Evolutionary conservation across 2,797 vertebrate species (phyloP).

Genomic region (Hafferia zeledoni): DNA sequence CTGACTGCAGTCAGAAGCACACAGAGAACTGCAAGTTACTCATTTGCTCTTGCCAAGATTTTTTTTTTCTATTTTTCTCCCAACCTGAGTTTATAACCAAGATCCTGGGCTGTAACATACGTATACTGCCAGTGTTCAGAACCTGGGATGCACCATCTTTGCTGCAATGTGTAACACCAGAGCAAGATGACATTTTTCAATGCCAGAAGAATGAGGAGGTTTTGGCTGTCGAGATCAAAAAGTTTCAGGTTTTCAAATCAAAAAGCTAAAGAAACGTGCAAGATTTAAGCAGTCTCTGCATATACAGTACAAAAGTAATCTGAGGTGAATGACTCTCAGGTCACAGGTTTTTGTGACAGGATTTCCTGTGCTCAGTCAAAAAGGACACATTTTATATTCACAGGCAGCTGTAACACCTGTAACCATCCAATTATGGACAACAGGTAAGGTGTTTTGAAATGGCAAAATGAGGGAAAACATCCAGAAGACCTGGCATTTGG

Average conservation of each 20-base stretch:
- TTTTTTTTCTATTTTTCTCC: background rate
- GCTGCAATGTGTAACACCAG: background rate
- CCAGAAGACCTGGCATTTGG: background rate
- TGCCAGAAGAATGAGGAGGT: background rate
- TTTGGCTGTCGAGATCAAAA: background rate
- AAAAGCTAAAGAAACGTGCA: background rate
- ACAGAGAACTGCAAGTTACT: background rate
- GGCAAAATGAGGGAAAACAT: background rate
- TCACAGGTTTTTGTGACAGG: background rate
- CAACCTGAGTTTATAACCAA: accelerated
- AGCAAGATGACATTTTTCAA: background rate
- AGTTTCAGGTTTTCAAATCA: background rate
- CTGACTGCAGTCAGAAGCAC: background rate
- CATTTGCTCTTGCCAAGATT: background rate
- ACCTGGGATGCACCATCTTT: background rate
- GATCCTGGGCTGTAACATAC: background rate
- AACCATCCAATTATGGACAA: background rate
- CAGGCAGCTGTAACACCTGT: background rate
- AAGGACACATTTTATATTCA: background rate
- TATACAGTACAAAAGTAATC: background rate
- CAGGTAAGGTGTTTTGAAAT: background rate
- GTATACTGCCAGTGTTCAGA: background rate
- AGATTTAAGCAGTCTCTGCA: background rate
- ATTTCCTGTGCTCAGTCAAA: background rate
- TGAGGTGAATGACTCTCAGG: background rate